phyloP scores from a whole-genome alignment of 2,797 vertebrate species.

The Lacerta viridis region DNA sequence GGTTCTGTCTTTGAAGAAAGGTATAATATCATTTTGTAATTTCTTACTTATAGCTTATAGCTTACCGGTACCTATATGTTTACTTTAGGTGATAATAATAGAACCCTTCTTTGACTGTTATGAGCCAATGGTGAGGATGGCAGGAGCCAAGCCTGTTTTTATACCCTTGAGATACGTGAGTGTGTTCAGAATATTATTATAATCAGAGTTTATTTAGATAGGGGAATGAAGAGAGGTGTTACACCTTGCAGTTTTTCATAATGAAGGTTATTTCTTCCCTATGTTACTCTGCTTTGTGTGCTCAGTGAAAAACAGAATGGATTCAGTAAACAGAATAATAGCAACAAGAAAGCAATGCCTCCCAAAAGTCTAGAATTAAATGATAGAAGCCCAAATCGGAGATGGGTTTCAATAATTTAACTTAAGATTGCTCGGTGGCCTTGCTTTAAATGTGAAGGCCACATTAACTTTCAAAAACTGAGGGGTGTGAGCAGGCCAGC shows the following conservation, averaged over 20 bases:
- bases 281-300: neutral
- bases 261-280: neutral
- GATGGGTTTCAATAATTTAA: neutral
- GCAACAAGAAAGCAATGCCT: neutral
- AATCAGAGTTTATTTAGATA: conserved; percentile 8
- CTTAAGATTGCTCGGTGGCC: neutral
- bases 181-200: conserved; percentile 53
- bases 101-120: conserved; percentile 97
- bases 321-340: neutral
- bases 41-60: conserved; percentile 31
- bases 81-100: conserved; percentile 92
- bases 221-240: neutral
- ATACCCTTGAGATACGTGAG: conserved; percentile 91
- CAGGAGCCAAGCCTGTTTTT: conserved; percentile 89
- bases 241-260: neutral
- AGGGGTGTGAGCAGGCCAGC: neutral
- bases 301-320: neutral
- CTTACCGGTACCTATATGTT: too few species aligned
- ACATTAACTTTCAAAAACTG: neutral
- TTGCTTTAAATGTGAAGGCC: neutral
- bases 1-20: conserved; percentile 1
- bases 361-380: neutral
- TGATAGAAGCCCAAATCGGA: neutral
- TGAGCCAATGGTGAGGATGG: conserved; percentile 95
- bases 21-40: neutral